Evolutionary conservation across 2,888 invertebrate species (phyloP), one percentile per base, ranked within the genome.

Genomic region (Liposcelis brunnea): DNA sequence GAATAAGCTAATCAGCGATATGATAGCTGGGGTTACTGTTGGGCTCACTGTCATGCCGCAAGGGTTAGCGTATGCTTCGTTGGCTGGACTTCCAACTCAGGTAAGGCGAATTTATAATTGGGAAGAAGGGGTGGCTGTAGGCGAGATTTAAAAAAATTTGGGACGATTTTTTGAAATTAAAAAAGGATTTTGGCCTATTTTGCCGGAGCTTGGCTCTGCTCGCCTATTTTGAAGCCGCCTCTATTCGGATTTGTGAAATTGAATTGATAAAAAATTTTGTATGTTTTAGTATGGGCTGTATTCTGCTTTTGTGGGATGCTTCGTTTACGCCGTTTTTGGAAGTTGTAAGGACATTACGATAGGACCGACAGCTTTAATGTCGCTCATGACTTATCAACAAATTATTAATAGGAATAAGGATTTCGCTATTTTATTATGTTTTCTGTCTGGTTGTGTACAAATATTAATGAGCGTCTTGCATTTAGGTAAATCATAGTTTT

Each of bases 351-450:
- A 85, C 58, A 84, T 85, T 47, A 84, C 85, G 5, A 77, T 86
- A 48, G 86, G 94, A 6, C 93, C 94, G 2, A 93, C 93, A 0
- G 93, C 94, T n/a, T 71, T 91, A 46, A 77, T 94, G 74, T 83
- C 91, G 0, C 70, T 94, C 31, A 86, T 94, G 82, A 91, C 90
- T 1, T 76, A 80, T 55, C 77, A 81, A 58, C 80, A 81, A 62
- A 74, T 80, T 42, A 68, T 71, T 52, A 76, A 76, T 35, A 72
- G 78, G 54, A 72, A 73, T 52, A 64, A 67, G 1, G 79, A 84
- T 55, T 86, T 86, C 60, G 87, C 87, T 1, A 72, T 89, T 44
- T 65, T 90, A 1, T 67, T 90, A 43, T 85, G 87, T 56, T 84
- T 90, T 57, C 66, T 89, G 15, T 76, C 83, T 6, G 90, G 89